Base-by-base conservation (phyloP, 2,888 invertebrate genomes). In the Ephialtes manifestator region DNA sequence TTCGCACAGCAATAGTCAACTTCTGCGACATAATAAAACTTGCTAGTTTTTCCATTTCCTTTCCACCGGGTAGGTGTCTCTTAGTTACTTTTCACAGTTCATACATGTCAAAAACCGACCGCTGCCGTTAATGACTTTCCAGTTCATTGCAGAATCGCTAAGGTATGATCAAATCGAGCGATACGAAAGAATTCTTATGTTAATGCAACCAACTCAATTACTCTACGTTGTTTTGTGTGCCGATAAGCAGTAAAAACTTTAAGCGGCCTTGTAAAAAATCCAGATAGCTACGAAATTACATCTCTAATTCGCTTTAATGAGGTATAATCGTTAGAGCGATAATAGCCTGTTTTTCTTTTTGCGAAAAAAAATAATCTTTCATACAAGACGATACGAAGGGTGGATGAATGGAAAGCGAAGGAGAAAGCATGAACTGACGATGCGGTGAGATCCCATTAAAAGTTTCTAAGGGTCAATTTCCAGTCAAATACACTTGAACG, bases 401-500 rank as follows among this genome's bases (percentile, higher is more conserved):
- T 18, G 18, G 46, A 63, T 18, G 65, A 63, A 46, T 46, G 72
- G 72, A 65, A 63, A 60, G 70, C 35, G 68, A 63, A 35, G 65
- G 31, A 68, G 67, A 79, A 48, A 71, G 48, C 24, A 39, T 24
- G 71, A 53, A 13, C 24, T 13, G 68, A 18, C 18, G 39, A 68
- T 35, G 71, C 68, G 43, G 60, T 46, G 43, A 31, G 63, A 86
- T 77, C 87, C 90, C 89, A 90, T 91, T 90, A 90, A 91, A 91
- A 91, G 89, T 90, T 91, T 83, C 88, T 87, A 89, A 90, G 90
- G 90, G 90, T 90, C 90, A 89, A 91, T 91, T 91, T 91, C 89
- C 91, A 91, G 90, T 89, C 89, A 90, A 91, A 91, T 91, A 90
- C 90, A 91, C 90, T 89, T 85, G 89, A 91, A 88, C 89, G 89